Evolutionary conservation across 2,113 vertebrate species (phyloP), one percentile per base, ranked within the genome.

Genomic region (Uropsilus gracilis): DNA sequence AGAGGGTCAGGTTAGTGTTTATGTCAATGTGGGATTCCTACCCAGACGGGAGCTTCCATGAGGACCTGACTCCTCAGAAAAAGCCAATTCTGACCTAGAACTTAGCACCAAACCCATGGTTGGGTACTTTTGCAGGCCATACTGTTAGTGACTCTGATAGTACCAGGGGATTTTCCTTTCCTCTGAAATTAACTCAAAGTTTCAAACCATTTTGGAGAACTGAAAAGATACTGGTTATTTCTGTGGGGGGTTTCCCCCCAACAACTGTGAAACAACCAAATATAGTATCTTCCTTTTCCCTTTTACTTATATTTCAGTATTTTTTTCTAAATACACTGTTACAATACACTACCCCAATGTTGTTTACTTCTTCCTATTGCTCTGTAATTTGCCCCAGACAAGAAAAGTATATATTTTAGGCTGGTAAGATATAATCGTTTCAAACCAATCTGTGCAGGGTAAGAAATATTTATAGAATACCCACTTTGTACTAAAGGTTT

Each of bases 191-290:
- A 91, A 57, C 75, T 92, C 57, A 89, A 96, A 18, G n/a, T 93
- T 96, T 96, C 48, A 96, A 94, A 73, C 53, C 72, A 84, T 87
- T 96, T 96, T 97, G 83, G 81, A 96, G 96, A 97, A 96, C 95
- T 97, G 95, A 97, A 97, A 96, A 89, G 39, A 91, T 53, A 91
- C 46, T 64, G 46, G 73, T 90, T 96, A 84, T 87, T 93, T 97
- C 64, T 87, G 84, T 80, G 64, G n/a, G 44, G 11, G 64, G 10
- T 13, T 39, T 61, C 76, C 78, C 93, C 92, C 73, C 8, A 53
- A 75, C 53, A 48, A 89, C 57, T 44, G 4, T 86, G 39, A 94
- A 96, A 76, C 11, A 66, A 16, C 50, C 71, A 93, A 90, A 96
- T 84, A 96, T 63, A 92, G 78, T 48, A 93, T 66, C 64, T 46